Evolutionary conservation across 2,113 vertebrate genomes (phyloP).

Genomic region (Actenoides hombroni): DNA sequence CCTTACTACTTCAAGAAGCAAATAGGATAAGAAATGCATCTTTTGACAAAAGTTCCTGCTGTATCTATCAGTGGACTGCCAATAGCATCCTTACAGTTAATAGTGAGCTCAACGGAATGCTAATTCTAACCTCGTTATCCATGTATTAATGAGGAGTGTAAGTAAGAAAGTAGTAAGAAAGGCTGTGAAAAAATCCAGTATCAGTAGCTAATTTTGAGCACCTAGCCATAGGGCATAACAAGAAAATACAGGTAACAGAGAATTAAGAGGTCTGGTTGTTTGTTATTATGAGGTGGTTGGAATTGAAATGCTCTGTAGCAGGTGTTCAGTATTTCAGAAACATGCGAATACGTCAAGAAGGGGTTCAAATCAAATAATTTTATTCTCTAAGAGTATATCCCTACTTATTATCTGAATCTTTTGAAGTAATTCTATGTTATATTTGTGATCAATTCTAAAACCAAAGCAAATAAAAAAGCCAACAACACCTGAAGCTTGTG

Average conservation of each 20-base stretch:
- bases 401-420: neutral
- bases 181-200: neutral
- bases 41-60: neutral
- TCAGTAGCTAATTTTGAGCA: neutral
- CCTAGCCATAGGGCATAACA: neutral
- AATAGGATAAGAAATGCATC: constrained; percentile 7
- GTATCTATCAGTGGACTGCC: neutral
- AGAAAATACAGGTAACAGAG: neutral
- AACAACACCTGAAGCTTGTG: neutral
- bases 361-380: neutral
- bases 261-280: neutral
- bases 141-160: neutral
- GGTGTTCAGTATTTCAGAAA: neutral
- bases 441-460: neutral
- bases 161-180: neutral
- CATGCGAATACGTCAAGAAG: neutral
- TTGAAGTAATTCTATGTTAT: neutral
- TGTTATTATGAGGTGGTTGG: neutral
- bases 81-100: neutral
- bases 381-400: neutral
- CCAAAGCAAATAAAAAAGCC: neutral
- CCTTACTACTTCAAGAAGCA: neutral
- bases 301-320: neutral
- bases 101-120: neutral
- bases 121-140: neutral